Conservation (phyloP, 1,140 invertebrate species). For the Thrips palmi region DNA sequence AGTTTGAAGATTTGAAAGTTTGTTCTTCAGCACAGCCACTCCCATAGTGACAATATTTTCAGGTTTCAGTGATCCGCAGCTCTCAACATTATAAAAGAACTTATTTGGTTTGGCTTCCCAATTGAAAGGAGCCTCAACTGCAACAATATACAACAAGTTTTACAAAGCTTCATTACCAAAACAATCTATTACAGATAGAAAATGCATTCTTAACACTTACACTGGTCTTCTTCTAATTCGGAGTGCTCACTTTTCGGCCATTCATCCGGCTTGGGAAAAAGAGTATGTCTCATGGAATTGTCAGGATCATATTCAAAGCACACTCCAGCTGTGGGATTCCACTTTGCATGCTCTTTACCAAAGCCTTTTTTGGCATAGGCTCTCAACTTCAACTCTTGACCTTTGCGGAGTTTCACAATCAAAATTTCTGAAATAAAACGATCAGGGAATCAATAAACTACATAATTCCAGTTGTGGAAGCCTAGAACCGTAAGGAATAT, state of each 20-base stretch:
- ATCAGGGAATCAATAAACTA: constrained; percentile 10
- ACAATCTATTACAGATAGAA: constrained; percentile 1
- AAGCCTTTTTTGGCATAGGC: constrained; percentile 86
- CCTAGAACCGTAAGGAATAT: constrained; percentile 9
- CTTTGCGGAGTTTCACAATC: constrained; percentile 94
- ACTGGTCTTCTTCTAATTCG: constrained; percentile 81
- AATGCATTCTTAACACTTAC: constrained; percentile 30
- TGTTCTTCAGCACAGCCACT: constrained; percentile 83
- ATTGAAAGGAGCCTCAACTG: constrained; percentile 80
- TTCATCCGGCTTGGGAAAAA: constrained; percentile 94
- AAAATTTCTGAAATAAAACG: constrained; percentile 57
- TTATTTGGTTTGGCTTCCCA: constrained; percentile 91
- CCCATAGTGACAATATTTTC: constrained; percentile 96
- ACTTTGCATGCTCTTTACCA: constrained; percentile 99
- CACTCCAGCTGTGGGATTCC: constrained; percentile 97
- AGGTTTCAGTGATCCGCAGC: constrained; percentile 79
- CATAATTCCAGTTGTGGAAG: background rate
- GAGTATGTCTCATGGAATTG: constrained; percentile 89
- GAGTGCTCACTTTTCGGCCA: constrained; percentile 98
- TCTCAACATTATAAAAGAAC: constrained; percentile 95
- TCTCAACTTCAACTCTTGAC: constrained; percentile 87
- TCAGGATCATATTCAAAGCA: constrained; percentile 99
- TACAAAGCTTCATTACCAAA: constrained; percentile 12
- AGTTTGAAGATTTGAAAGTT: constrained; percentile 87
- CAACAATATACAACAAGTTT: constrained; percentile 19